Conservation (phyloP, 2,113 vertebrate genomes). For the Litocranius walleri region DNA sequence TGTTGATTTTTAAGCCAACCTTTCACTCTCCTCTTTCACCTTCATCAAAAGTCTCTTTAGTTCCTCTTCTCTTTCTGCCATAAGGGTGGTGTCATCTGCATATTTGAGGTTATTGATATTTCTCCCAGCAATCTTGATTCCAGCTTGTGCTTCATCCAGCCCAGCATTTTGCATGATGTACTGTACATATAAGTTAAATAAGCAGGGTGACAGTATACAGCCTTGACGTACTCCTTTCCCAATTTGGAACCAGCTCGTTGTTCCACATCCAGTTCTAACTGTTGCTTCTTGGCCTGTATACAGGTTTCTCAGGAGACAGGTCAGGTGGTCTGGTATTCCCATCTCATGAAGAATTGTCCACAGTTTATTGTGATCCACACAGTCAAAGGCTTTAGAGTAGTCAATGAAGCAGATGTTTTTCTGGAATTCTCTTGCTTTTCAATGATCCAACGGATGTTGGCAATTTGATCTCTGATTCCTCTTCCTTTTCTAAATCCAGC, state of each 20-base stretch:
- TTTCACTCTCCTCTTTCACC: neutral
- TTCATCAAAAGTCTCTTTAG: neutral
- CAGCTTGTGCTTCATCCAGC: neutral
- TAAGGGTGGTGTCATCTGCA: neutral
- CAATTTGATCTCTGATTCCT: neutral
- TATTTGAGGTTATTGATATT: neutral
- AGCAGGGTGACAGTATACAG: neutral
- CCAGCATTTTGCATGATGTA: neutral
- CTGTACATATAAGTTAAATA: neutral
- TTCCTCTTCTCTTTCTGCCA: neutral
- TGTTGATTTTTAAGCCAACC: neutral
- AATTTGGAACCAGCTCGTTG: neutral
- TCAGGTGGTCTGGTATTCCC: neutral
- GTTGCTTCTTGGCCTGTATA: neutral
- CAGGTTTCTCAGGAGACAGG: neutral
- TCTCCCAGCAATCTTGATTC: neutral
- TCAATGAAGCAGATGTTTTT: neutral
- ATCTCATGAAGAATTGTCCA: neutral
- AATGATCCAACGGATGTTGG: rapidly evolving
- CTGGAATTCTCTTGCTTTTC: neutral
- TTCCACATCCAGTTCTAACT: neutral
- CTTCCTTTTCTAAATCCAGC: neutral
- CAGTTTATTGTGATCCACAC: neutral
- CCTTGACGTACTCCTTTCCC: neutral
- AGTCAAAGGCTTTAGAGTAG: neutral